Evolutionary conservation across 2,113 vertebrate genomes (phyloP).

Genomic region (Aplodontia rufa): DNA sequence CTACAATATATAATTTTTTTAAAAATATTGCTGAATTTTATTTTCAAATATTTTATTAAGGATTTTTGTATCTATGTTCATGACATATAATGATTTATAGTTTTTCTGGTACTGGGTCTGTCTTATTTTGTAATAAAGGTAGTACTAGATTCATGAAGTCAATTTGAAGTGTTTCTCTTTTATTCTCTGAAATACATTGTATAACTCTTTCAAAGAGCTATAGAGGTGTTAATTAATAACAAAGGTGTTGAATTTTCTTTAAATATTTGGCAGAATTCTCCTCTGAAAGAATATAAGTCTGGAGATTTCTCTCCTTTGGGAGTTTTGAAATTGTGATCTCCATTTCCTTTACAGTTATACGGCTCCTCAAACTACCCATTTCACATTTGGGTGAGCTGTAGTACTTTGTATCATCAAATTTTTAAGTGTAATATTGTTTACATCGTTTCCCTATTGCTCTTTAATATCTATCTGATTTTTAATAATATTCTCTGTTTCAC

Average conservation of each 20-base stretch:
- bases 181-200: slow-evolving; percentile 10
- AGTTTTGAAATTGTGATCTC: slow-evolving; percentile 1
- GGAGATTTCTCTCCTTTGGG: neutral
- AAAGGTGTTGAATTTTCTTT: slow-evolving; percentile 5
- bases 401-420: neutral
- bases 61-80: neutral
- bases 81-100: neutral
- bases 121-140: neutral
- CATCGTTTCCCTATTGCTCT: neutral
- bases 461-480: neutral
- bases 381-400: neutral
- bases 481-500: neutral
- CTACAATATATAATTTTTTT: neutral
- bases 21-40: neutral
- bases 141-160: neutral
- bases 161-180: neutral
- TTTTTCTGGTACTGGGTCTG: neutral
- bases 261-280: slow-evolving; percentile 20
- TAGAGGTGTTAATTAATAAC: slow-evolving; percentile 10
- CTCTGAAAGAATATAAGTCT: neutral
- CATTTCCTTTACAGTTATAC: neutral
- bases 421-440: neutral
- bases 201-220: neutral
- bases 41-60: neutral
- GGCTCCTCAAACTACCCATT: neutral